A percentile compares a stretch with the other conserved stretches of the same genome.
Evolutionary conservation across 2,888 invertebrate genomes (phyloP).

Genomic region (Zaprionus bogoriensis): DNA sequence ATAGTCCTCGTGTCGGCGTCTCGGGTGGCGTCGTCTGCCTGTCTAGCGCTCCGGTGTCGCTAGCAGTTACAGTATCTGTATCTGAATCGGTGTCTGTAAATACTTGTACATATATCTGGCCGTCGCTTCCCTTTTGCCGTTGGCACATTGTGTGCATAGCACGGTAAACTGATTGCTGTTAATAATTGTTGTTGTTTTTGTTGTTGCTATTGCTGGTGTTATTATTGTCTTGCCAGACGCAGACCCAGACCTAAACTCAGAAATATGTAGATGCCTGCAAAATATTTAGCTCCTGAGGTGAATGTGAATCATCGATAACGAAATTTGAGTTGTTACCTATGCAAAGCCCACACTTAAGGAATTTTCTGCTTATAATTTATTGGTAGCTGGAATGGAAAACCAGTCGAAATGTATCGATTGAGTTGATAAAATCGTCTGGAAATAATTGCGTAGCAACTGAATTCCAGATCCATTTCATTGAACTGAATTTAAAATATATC

Average conservation of each 20-base stretch:
- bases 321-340: slow-evolving; percentile 4
- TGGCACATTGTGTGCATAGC: slow-evolving; percentile 35
- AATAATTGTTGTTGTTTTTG: slow-evolving; percentile 45
- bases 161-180: slow-evolving; percentile 60
- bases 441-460: background rate
- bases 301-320: slow-evolving; percentile 6
- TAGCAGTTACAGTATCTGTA: slow-evolving; percentile 17
- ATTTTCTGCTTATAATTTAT: background rate
- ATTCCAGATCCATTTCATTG: too few species aligned
- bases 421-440: background rate
- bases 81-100: slow-evolving; percentile 21
- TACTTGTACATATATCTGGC: slow-evolving; percentile 13
- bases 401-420: background rate
- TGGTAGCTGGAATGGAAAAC: background rate
- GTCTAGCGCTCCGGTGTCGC: slow-evolving; percentile 22
- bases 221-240: too few species aligned
- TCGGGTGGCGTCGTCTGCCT: background rate
- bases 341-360: background rate
- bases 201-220: slow-evolving; percentile 16
- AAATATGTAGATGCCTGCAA: background rate
- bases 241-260: background rate
- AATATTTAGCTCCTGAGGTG: slow-evolving; percentile 10
- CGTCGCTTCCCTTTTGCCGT: slow-evolving; percentile 9
- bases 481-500: too few species aligned
- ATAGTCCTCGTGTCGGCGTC: slow-evolving; percentile 24